Evolutionary conservation across 2,797 vertebrate species (phyloP), one percentile per base, ranked within the genome.

Genomic region (Falco biarmicus): DNA sequence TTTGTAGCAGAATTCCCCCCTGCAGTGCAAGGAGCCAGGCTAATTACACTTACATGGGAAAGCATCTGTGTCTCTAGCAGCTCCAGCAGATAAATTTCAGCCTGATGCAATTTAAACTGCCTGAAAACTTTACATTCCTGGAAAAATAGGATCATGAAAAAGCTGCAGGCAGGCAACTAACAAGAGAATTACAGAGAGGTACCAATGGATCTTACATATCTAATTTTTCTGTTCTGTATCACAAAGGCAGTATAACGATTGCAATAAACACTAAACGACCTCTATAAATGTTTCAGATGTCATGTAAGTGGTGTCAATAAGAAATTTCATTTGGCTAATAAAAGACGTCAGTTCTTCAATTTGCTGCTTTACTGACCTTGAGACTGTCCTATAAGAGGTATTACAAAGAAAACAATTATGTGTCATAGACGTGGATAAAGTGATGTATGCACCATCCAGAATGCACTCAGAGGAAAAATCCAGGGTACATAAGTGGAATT

Each of bases 301-400:
- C 56, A 45, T 50, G 41, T 89, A 95, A 95, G 7, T 63, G 37
- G 16, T 59, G 18, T 53, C 45, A 64, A 29, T 64, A 57, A 93
- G 51, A 94, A 65, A 25, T 70, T 93, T 64, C 29, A 48, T 74
- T 91, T 53, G 68, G 32, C 65, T 86, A 90, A 77, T 77, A 92
- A 96, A 96, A 63, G 5, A 7, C 14, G 10, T 57, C 78, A 91
- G 2, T 6, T 70, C 59, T 82, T 57, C 29, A 64, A 32, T 74
- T 43, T 87, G 66, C 37, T 94, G 54, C 32, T 63, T 94, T 78
- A 51, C 13, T 82, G 80, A 92, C 78, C 84, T 93, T 96, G 80
- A 95, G 78, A 88, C 51, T 95, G 88, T 53, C 34, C 60, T 87
- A 2, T 63, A 82, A 91, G 50, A 85, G 32, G 25, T 75, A 76